phyloP scores from a whole-genome alignment of 2,797 vertebrate species.

The Sciurus carolinensis region DNA sequence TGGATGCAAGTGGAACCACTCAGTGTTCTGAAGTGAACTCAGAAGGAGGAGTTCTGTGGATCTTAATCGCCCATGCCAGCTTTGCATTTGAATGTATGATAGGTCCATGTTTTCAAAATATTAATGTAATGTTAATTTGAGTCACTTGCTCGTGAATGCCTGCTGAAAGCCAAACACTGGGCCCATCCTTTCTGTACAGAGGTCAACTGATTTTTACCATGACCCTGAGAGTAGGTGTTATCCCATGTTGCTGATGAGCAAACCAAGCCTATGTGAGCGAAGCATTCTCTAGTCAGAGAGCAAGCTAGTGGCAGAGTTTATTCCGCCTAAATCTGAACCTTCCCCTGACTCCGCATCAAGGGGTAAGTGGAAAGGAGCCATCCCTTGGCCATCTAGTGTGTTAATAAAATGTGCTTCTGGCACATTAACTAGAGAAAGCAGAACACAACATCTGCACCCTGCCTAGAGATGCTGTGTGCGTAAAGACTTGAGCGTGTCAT shows the following conservation, averaged over 20 bases:
- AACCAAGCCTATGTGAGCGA: neutral
- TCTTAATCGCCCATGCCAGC: conserved; percentile 3
- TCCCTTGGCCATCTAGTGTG: neutral
- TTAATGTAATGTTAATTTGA: neutral
- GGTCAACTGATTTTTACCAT: neutral
- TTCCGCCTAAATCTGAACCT: neutral
- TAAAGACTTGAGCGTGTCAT: neutral
- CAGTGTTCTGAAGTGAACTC: neutral
- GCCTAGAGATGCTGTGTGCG: neutral
- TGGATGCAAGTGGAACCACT: neutral
- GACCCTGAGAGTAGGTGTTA: neutral
- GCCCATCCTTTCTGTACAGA: neutral
- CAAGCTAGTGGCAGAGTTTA: conserved; percentile 5
- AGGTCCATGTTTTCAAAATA: conserved; percentile 39
- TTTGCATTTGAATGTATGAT: conserved; percentile 47
- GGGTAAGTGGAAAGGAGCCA: neutral
- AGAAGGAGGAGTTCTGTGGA: conserved; percentile 18
- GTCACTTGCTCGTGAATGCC: neutral
- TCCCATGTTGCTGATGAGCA: neutral
- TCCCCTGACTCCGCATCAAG: neutral
- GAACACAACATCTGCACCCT: neutral
- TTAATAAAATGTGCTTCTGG: neutral
- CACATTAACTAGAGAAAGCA: neutral
- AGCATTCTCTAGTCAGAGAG: neutral
- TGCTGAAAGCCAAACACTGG: neutral